Evolutionary conservation across 2,797 vertebrate species (phyloP).

Genomic region (Triplophysa yarkandensis): DNA sequence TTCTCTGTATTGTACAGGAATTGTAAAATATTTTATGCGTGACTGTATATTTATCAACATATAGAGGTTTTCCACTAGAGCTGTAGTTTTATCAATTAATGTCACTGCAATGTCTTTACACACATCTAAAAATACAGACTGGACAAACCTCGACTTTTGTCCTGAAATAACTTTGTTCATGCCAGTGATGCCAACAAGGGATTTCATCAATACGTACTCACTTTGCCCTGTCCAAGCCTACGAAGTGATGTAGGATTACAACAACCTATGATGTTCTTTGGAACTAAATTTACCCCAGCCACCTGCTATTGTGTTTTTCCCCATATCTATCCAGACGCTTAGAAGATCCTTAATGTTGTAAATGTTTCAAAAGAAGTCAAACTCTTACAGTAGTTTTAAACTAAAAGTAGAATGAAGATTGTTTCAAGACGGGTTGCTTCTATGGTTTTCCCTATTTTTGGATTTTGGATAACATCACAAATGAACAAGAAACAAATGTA

Average conservation of each 20-base stretch:
- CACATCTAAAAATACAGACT: constrained; percentile 13
- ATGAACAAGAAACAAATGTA: too few species aligned
- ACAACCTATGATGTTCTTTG: constrained; percentile 36
- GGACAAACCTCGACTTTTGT: background rate
- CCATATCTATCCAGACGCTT: background rate
- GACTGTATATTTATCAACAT: background rate
- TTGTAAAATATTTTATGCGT: too few species aligned
- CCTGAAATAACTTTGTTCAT: constrained; percentile 6
- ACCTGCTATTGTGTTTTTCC: background rate
- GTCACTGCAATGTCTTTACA: background rate
- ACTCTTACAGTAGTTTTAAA: background rate
- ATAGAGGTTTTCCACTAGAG: background rate
- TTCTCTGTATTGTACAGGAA: too few species aligned
- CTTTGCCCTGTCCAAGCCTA: constrained; percentile 15
- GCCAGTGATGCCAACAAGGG: constrained; percentile 1
- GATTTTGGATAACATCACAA: background rate
- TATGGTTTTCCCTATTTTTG: background rate
- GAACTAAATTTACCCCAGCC: constrained; percentile 41
- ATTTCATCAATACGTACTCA: constrained; percentile 31
- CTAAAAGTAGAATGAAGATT: background rate
- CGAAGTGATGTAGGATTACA: constrained; percentile 37
- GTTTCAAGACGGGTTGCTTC: background rate
- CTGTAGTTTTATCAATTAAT: background rate
- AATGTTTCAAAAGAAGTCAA: background rate
- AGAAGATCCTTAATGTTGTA: constrained; percentile 5